phyloP scores from a whole-genome alignment of 2,888 invertebrate species.

The Crepidodera aurea region DNA sequence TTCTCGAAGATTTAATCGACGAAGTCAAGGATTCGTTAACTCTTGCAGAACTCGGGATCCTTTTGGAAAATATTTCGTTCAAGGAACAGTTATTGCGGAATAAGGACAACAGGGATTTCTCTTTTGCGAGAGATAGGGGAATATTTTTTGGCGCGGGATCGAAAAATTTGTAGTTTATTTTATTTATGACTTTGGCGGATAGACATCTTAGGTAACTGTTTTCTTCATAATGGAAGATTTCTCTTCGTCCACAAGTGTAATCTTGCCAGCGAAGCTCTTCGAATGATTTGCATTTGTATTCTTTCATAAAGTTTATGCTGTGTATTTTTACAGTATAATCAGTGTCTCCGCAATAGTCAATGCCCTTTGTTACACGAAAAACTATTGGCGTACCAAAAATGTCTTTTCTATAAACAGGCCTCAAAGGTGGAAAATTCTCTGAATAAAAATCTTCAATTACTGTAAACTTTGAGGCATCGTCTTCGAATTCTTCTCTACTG shows the following conservation, averaged over 20 bases:
- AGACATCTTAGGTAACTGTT: conserved; percentile 31
- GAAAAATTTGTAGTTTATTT: conserved; percentile 21
- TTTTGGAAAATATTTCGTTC: conserved; percentile 4
- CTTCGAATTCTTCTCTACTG: conserved; percentile 25
- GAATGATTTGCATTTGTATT: conserved; percentile 36
- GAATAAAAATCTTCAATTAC: conserved; percentile 26
- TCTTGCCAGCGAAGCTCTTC: conserved; percentile 43
- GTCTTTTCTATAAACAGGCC: conserved; percentile 34
- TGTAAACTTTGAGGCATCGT: conserved; percentile 29
- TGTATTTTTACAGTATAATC: conserved; percentile 30
- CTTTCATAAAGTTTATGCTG: conserved; percentile 38
- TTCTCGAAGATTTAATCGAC: conserved; percentile 9
- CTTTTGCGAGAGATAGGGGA: conserved; percentile 6
- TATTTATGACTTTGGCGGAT: conserved; percentile 20
- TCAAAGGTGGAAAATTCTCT: conserved; percentile 37
- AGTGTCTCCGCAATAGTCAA: conserved; percentile 26
- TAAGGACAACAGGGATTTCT: conserved; percentile 5
- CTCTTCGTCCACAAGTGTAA: conserved; percentile 35
- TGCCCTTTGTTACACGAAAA: conserved; percentile 29
- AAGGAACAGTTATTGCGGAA: conserved; percentile 1
- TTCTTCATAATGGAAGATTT: conserved; percentile 33
- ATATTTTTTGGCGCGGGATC: conserved; percentile 24
- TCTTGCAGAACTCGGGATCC: neutral
- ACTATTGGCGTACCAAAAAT: conserved; percentile 36
- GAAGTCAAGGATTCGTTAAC: neutral